Evolutionary conservation across 2,888 invertebrate species (phyloP), one percentile per base, ranked within the genome.

Genomic region (Cataglyphis cursor): DNA sequence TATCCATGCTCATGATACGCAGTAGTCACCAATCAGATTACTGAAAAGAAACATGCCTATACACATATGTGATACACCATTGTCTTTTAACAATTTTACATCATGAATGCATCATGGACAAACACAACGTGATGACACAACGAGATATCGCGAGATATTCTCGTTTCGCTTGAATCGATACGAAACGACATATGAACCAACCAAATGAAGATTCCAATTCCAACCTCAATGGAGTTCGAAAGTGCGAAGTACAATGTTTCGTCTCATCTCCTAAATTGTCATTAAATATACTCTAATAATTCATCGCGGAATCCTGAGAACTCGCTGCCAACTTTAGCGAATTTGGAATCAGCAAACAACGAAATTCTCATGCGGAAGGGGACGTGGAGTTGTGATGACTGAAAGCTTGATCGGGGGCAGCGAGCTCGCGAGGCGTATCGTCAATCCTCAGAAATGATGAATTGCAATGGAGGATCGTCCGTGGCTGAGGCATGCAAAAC

Each of bases 381-480:
- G 86, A 88, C 92, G 91, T 90, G 86, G 87, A 91, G 85, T 90
- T 91, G 93, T 92, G 86, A 93, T 93, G 93, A 93, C 90, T 88
- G 89, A 88, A 87, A 89, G 87, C 24, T 18, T 18, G 78, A 80
- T 48, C 48, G 59, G 59, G 78, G 61, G 72, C 72, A 80, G 59
- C 88, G 88, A 87, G 86, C 88, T 90, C 78, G 87, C 70, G 54
- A 80, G 85, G 86, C 83, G 82, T 54, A 90, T 85, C 88, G 88
- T 84, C 84, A 87, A 85, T 90, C 87, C 90, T 90, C 87, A 91
- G 94, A 92, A 90, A 68, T 54, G 76, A 90, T 95, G 95, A 94
- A 93, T 92, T 94, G 94, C 94, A 94, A 94, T 94, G 94, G 94
- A 90, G 92, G 91, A 81, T 87, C 91, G 88, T 91, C 91, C 76